Percentiles rank a stretch among this genome's conserved stretches.
Evolutionary conservation across 2,888 invertebrate species (phyloP).

Genomic region (Gibbula magus): DNA sequence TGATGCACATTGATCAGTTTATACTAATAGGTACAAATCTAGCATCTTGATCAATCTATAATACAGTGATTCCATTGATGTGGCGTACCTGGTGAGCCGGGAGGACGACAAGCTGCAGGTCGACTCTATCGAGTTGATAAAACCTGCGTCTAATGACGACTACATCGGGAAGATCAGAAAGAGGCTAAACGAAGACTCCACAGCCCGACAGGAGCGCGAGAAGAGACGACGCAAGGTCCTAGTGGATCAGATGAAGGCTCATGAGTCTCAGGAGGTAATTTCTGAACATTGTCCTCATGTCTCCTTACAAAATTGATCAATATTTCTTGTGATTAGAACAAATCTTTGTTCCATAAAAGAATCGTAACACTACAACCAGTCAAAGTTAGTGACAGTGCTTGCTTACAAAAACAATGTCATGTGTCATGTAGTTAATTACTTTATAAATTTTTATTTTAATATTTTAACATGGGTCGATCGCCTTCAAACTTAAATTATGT

Average conservation of each 20-base stretch:
- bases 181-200: slow-evolving; percentile 72
- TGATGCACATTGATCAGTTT: not conserved
- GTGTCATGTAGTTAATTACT: too few relatives aligned
- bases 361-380: too few relatives aligned
- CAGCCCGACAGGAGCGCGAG: slow-evolving; percentile 73
- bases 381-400: too few relatives aligned
- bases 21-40: not conserved
- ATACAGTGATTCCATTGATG: slow-evolving; percentile 60
- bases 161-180: slow-evolving; percentile 73
- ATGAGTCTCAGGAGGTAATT: slow-evolving; percentile 71
- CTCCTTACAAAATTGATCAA: too few relatives aligned
- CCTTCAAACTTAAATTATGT: not conserved
- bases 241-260: slow-evolving; percentile 73
- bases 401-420: too few relatives aligned
- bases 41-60: not conserved
- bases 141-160: slow-evolving; percentile 69
- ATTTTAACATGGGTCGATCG: not conserved
- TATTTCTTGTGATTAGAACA: too few relatives aligned
- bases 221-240: slow-evolving; percentile 74
- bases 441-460: too few relatives aligned
- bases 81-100: slow-evolving; percentile 57
- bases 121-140: slow-evolving; percentile 65
- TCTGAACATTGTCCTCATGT: too few relatives aligned
- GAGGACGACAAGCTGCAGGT: slow-evolving; percentile 54
- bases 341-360: too few relatives aligned